phyloP scores from a whole-genome alignment of 1,140 invertebrate species.

The Nasonia vitripennis region DNA sequence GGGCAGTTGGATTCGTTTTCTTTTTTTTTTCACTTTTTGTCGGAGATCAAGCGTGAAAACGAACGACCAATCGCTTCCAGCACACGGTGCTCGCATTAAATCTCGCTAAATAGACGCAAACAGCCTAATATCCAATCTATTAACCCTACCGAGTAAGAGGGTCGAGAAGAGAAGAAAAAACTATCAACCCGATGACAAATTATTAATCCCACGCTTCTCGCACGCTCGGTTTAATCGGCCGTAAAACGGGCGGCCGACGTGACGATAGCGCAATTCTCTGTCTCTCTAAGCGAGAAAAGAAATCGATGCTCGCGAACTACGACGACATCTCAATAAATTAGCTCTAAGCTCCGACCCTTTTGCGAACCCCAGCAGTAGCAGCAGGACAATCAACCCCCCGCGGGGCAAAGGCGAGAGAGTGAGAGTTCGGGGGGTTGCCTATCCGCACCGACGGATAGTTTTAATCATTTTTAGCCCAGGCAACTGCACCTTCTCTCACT shows the following conservation, averaged over 20 bases:
- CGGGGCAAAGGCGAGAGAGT: constrained; percentile 61
- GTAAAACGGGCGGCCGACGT: constrained; percentile 2
- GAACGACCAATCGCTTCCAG: too few species aligned
- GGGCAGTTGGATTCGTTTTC: too few species aligned
- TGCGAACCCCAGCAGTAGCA: constrained; percentile 51
- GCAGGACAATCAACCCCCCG: constrained; percentile 72
- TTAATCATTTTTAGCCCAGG: constrained; percentile 70
- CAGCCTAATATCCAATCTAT: neutral
- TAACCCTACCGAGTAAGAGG: neutral
- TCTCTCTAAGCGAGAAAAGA: neutral
- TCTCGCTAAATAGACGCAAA: neutral
- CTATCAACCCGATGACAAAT: constrained; percentile 33
- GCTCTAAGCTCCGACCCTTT: constrained; percentile 60
- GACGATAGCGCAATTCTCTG: neutral
- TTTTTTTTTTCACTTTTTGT: too few species aligned
- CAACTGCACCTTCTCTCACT: constrained; percentile 46
- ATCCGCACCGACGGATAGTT: constrained; percentile 58
- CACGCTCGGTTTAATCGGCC: constrained; percentile 13
- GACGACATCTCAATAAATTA: constrained; percentile 73
- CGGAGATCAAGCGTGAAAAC: too few species aligned
- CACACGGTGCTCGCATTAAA: neutral
- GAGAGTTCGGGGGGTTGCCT: constrained; percentile 48
- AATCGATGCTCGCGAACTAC: constrained; percentile 46
- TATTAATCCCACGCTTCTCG: constrained; percentile 13
- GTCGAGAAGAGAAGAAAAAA: neutral